Conservation (phyloP, 2,797 vertebrate genomes). For the Lepus townsendii region DNA sequence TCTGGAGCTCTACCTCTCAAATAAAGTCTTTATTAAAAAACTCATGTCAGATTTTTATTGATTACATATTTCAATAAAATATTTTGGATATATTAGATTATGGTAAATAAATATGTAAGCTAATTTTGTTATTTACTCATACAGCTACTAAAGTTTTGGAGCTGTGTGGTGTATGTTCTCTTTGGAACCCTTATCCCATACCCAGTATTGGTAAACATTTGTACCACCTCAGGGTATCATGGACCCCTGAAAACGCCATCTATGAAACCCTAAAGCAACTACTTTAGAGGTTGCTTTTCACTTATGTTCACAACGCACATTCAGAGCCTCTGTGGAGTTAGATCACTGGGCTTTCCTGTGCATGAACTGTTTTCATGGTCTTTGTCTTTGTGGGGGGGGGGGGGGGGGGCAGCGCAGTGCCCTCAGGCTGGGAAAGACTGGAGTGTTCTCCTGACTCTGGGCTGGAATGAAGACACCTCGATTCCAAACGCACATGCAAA, state of each 20-base stretch:
- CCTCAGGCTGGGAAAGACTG: fast-evolving
- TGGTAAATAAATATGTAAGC: not conserved
- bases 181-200: not conserved
- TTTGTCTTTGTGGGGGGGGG: fast-evolving
- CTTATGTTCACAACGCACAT: not conserved
- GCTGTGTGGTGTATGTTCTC: fast-evolving
- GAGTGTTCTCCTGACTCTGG: not conserved
- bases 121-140: not conserved
- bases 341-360: not conserved
- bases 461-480: not conserved
- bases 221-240: not conserved
- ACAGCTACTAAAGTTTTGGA: not conserved
- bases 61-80: not conserved
- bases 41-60: not conserved
- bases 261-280: not conserved
- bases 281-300: not conserved
- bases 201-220: not conserved
- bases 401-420: no score
- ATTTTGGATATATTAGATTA: not conserved
- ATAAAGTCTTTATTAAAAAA: no score
- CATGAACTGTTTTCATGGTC: not conserved
- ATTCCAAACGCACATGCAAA: not conserved
- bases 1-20: no score
- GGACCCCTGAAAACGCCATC: not conserved
- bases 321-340: not conserved